phyloP scores from a whole-genome alignment of 2,888 invertebrate genomes.

The Hipparchia sbordonii region DNA sequence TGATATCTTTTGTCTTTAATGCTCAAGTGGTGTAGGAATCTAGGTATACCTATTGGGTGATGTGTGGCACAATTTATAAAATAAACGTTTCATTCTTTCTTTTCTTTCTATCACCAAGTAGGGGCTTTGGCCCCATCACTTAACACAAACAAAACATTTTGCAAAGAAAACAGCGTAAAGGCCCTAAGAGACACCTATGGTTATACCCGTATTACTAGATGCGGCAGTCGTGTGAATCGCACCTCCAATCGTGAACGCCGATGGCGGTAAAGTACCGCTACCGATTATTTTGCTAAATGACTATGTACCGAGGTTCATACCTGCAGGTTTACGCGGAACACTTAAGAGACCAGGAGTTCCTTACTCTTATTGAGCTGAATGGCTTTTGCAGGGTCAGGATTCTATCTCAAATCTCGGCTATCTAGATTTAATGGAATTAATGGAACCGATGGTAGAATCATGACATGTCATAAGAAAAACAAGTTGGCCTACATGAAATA shows the following conservation, averaged over 20 bases:
- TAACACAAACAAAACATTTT: not conserved
- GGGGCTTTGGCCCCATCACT: not conserved
- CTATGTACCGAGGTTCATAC: constrained; percentile 47
- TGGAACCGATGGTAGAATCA: no score
- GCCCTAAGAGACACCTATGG: constrained; percentile 11
- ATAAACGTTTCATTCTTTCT: no score
- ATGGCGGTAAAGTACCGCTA: constrained; percentile 69
- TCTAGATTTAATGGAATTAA: not conserved
- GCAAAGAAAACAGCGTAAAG: not conserved
- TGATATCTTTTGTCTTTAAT: no score
- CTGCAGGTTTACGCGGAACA: constrained; percentile 46
- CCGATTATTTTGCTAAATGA: constrained; percentile 73
- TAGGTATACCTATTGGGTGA: no score
- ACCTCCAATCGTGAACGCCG: constrained; percentile 66
- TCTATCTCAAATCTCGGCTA: not conserved
- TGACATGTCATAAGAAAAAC: no score
- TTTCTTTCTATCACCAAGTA: not conserved
- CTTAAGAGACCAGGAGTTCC: not conserved
- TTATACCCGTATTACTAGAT: constrained; percentile 28
- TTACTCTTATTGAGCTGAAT: not conserved
- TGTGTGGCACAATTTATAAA: no score
- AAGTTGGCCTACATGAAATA: no score
- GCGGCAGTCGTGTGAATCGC: constrained; percentile 64
- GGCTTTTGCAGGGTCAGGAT: not conserved
- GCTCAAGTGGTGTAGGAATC: no score